These are phyloP conservation scores for Lapara coniferarum DNA, from an alignment of 2,888 invertebrate genomes.

Conservation along the genomic window DNA sequence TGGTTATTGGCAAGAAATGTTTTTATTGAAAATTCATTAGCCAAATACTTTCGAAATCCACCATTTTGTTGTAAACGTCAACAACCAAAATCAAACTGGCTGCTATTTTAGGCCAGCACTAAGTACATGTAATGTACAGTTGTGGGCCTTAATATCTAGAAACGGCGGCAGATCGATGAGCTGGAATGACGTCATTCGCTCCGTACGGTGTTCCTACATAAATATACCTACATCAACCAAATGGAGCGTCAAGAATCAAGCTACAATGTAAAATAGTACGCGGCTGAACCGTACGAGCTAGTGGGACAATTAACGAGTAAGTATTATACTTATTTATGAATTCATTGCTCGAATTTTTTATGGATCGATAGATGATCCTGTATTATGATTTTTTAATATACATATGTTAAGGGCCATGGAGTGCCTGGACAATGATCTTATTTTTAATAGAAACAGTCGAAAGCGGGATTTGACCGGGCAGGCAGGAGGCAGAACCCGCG, in stretches of 20 bases:
- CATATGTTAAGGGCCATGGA: too few relatives aligned
- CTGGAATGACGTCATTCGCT: constrained; percentile 22
- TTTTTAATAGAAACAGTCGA: too few relatives aligned
- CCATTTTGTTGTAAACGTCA: constrained; percentile 3
- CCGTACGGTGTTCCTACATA: neutral
- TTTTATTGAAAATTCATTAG: neutral
- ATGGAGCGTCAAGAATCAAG: constrained; percentile 20
- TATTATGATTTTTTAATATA: too few relatives aligned
- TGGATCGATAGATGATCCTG: too few relatives aligned
- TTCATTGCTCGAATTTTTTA: neutral
- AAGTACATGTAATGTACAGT: neutral
- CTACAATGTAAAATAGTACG: constrained; percentile 8
- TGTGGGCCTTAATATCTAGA: constrained; percentile 17
- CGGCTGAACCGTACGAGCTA: neutral
- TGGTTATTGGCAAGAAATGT: neutral
- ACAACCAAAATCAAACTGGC: neutral
- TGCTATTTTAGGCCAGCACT: neutral
- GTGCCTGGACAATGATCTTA: too few relatives aligned
- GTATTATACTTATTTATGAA: neutral
- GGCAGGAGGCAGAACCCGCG: too few relatives aligned
- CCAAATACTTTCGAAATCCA: neutral
- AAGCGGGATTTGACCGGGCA: too few relatives aligned
- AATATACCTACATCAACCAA: neutral
- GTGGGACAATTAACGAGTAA: constrained; percentile 16
- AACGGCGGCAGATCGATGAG: constrained; percentile 19